phyloP scores from a whole-genome alignment of 2,888 invertebrate genomes.

The Acleris cristana region DNA sequence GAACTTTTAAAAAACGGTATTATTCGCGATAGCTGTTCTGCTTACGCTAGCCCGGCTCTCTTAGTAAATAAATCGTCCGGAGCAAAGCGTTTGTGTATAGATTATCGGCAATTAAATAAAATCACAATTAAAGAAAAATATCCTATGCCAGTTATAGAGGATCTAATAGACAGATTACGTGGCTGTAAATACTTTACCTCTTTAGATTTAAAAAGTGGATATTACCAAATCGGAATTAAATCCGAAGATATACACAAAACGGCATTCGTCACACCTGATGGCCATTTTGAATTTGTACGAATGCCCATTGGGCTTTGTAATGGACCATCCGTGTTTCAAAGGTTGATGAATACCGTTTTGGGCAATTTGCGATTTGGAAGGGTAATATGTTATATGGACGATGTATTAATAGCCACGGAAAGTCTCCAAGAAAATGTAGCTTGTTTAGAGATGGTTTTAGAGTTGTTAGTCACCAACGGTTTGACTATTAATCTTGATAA shows the following conservation, averaged over 20 bases:
- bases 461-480: not conserved
- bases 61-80: constrained; percentile 1
- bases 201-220: too few species aligned
- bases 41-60: constrained; percentile 6
- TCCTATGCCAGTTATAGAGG: too few species aligned
- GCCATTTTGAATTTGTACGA: not conserved
- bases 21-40: constrained; percentile 7
- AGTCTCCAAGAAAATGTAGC: constrained; percentile 9
- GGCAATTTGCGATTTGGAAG: not conserved
- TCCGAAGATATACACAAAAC: too few species aligned
- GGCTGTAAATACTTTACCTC: too few species aligned
- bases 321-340: constrained; percentile 8
- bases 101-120: too few species aligned
- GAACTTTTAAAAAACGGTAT: constrained; percentile 8
- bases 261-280: too few species aligned
- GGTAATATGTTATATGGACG: constrained; percentile 20
- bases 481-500: constrained; percentile 14
- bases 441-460: constrained; percentile 6
- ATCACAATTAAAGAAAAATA: too few species aligned
- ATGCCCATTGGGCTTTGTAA: not conserved
- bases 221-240: too few species aligned
- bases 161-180: too few species aligned
- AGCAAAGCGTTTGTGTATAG: constrained; percentile 6
- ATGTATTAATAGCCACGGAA: constrained; percentile 16
- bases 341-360: not conserved